These are phyloP conservation scores for Dendropsophus ebraccatus DNA, from an alignment of 2,113 vertebrate genomes.

Conservation along the genomic window DNA sequence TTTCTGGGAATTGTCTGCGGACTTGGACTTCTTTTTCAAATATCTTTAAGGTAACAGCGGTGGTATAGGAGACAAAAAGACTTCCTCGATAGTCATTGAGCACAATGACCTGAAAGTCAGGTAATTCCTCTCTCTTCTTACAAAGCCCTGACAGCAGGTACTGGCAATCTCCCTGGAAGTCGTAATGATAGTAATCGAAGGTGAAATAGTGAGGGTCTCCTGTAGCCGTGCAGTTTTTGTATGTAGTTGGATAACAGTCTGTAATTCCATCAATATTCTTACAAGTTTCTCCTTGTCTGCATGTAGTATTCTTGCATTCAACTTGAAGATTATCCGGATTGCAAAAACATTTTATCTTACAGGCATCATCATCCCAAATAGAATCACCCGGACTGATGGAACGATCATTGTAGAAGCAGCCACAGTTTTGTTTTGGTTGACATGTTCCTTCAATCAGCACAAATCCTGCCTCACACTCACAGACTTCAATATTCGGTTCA, in stretches of 20 bases:
- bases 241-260: constrained; percentile 65
- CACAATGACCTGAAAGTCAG: constrained; percentile 73
- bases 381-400: constrained; percentile 39
- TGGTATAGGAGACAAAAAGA: constrained; percentile 71
- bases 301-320: constrained; percentile 51
- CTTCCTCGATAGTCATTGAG: constrained; percentile 76
- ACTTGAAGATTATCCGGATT: accelerated
- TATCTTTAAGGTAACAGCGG: constrained; percentile 69
- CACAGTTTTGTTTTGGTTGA: constrained; percentile 60
- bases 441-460: constrained; percentile 65
- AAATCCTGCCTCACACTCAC: constrained; percentile 67
- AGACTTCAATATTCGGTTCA: constrained; percentile 66
- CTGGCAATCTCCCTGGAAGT: constrained; percentile 82
- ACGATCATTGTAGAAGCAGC: constrained; percentile 64
- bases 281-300: constrained; percentile 61
- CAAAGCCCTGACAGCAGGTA: constrained; percentile 66
- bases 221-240: constrained; percentile 71
- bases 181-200: constrained; percentile 75
- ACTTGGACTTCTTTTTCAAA: constrained; percentile 68
- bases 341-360: constrained; percentile 66
- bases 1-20: constrained; percentile 63
- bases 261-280: constrained; percentile 57
- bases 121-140: constrained; percentile 62
- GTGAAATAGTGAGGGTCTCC: constrained; percentile 81
- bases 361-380: constrained; percentile 66